phyloP scores from a whole-genome alignment of 2,888 invertebrate genomes.

The Drosophila bunnanda region DNA sequence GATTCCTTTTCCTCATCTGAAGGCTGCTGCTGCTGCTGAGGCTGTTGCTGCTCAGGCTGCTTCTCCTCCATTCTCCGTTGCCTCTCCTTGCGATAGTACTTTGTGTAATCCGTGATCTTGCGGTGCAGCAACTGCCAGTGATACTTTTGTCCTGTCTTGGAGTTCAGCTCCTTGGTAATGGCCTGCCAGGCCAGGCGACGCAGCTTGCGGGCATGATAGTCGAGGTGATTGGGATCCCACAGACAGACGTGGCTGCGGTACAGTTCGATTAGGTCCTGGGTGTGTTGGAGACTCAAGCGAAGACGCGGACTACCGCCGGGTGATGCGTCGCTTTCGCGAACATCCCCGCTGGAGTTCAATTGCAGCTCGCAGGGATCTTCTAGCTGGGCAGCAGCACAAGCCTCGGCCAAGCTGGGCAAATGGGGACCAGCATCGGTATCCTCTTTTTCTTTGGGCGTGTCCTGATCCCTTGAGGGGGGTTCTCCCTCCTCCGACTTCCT shows the following conservation, averaged over 20 bases:
- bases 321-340: neutral
- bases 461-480: neutral
- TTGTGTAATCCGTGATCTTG: conserved; percentile 75
- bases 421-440: neutral
- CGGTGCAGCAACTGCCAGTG: conserved; percentile 76
- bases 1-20: conserved; percentile 5
- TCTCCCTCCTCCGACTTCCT: neutral
- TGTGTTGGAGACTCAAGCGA: conserved; percentile 60
- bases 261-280: conserved; percentile 66
- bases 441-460: neutral
- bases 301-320: conserved; percentile 36
- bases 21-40: conserved; percentile 54
- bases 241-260: conserved; percentile 67
- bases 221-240: conserved; percentile 79
- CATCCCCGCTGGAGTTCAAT: neutral
- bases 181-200: conserved; percentile 73
- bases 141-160: conserved; percentile 29
- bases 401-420: conserved; percentile 31
- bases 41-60: conserved; percentile 47
- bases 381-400: conserved; percentile 15
- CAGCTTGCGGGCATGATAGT: conserved; percentile 65
- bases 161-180: conserved; percentile 64
- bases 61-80: conserved; percentile 32
- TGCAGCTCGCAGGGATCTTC: conserved; percentile 17
- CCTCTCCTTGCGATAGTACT: conserved; percentile 67